Base-by-base conservation (phyloP, 2,888 invertebrate genomes). In the Eueremaeus valkanovi region DNA sequence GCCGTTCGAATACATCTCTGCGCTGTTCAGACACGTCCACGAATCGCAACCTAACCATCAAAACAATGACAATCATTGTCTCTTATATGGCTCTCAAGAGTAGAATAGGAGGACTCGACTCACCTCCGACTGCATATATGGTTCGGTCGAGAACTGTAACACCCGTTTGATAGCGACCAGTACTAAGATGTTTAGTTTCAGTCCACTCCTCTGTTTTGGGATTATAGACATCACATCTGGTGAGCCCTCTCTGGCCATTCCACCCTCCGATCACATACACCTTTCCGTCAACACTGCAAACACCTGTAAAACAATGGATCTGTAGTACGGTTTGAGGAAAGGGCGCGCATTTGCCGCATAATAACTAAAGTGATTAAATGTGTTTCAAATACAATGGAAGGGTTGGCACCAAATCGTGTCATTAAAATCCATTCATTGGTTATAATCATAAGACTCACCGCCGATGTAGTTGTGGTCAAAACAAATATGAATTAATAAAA, bases 241-340 rank as follows among this genome's bases (percentile, higher is more conserved):
- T 88, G 78, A 90, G 87, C 11, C 90, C 89, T 81, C 84, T 83
- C 80, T 87, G 86, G 73, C 92, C 91, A 79, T 88, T 87, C 89
- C 91, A 91, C 33, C 93, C 93, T 51, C 92, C 92, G 77, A 92
- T 86, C 82, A 90, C 89, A 85, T 89, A 91, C 80, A 92, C 85
- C 79, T 87, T 86, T 31, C 86, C 87, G 76, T 88, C 86, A 78
- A 90, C 83, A 79, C 87, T 86, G 79, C 89, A 88, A 66, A 90
- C 88, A 73, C 90, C 90, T 83, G 81, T 75, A 81, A 73, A 42
- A 29, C 13, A 40, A n/a, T 45, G n/a, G n/a, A 49, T 21, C 21
- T 49, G 18, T 21, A 21, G 49, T 21, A 21, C 18, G 5, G 21
- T 49, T 49, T 8, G 49, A 49, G 49, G 49, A 49, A 8, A 49